phyloP scores from a whole-genome alignment of 2,113 vertebrate species.

The Chauna torquata region DNA sequence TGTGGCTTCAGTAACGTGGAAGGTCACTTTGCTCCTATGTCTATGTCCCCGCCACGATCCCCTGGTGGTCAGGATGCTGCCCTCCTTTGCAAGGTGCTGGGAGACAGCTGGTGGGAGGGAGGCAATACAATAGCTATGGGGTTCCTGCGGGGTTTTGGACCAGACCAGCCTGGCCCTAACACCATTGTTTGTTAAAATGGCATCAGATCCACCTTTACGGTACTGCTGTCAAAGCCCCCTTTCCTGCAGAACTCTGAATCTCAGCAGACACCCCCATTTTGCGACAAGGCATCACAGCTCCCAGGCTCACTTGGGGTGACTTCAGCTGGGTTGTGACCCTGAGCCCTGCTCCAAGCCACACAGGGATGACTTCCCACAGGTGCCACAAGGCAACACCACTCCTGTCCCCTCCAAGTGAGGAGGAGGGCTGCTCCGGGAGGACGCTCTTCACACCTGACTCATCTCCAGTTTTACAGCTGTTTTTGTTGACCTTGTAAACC shows the following conservation, averaged over 20 bases:
- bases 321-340: background rate
- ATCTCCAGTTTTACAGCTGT: background rate
- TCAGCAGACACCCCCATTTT: accelerated
- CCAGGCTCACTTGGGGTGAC: background rate
- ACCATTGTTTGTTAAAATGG: accelerated
- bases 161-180: background rate
- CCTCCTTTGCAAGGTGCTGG: too few relatives aligned
- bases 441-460: background rate
- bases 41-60: too few relatives aligned
- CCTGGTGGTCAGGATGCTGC: too few relatives aligned
- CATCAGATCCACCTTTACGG: background rate
- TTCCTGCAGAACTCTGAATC: background rate
- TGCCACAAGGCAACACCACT: background rate
- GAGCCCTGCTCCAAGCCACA: accelerated
- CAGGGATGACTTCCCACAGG: background rate
- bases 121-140: too few relatives aligned
- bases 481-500: background rate
- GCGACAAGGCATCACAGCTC: background rate
- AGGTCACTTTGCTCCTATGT: too few relatives aligned
- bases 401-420: accelerated
- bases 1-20: background rate
- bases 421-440: background rate
- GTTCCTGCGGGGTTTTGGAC: accelerated
- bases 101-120: too few relatives aligned
- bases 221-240: background rate